phyloP scores from a whole-genome alignment of 2,888 invertebrate species.

The Dyspetes luteomarginatus region DNA sequence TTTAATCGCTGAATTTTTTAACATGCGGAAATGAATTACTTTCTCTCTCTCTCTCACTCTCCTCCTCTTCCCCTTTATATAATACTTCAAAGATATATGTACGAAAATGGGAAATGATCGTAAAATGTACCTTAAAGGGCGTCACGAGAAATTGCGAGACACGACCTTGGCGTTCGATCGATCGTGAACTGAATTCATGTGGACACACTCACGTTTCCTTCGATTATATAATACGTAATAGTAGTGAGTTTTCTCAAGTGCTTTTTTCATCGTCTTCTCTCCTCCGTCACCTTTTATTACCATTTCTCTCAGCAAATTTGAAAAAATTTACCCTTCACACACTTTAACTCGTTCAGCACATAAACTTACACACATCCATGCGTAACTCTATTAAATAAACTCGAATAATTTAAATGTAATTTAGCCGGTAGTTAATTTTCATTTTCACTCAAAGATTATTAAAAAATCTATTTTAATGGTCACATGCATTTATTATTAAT shows the following conservation, averaged over 20 bases:
- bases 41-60: too few relatives aligned
- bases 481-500: too few relatives aligned
- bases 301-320: not conserved
- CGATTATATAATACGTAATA: constrained; percentile 22
- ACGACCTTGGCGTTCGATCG: constrained; percentile 39
- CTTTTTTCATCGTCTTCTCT: not conserved
- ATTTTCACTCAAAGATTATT: too few relatives aligned
- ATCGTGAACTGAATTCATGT: constrained; percentile 28
- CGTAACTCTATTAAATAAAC: too few relatives aligned
- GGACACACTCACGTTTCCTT: constrained; percentile 15
- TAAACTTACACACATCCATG: too few relatives aligned
- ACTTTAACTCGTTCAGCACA: too few relatives aligned
- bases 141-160: not conserved
- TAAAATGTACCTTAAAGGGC: not conserved
- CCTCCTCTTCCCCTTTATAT: not conserved
- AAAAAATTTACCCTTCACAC: not conserved
- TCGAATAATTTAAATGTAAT: too few relatives aligned
- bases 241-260: constrained; percentile 20
- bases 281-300: not conserved
- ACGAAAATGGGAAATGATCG: not conserved
- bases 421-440: too few relatives aligned
- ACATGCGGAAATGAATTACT: too few relatives aligned
- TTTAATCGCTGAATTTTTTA: too few relatives aligned
- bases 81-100: not conserved
- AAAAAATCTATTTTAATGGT: too few relatives aligned